Evolutionary conservation across 2,113 vertebrate genomes (phyloP).

Genomic region (Paralichthys olivaceus): DNA sequence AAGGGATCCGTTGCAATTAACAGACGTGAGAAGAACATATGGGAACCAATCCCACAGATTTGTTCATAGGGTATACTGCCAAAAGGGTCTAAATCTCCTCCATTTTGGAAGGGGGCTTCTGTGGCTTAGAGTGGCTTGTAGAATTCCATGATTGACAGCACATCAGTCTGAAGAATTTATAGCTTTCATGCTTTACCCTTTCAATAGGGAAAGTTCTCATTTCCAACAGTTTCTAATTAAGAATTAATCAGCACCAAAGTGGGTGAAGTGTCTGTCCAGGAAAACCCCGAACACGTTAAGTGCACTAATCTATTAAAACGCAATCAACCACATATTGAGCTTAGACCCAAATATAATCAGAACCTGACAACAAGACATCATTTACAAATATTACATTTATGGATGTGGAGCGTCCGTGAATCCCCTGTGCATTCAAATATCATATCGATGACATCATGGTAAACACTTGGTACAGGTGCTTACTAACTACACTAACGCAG

Average conservation of each 20-base stretch:
- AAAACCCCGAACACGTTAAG: slow-evolving; percentile 42
- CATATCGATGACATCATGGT: slow-evolving; percentile 33
- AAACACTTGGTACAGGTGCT: slow-evolving; percentile 53
- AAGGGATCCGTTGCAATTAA: slow-evolving; percentile 65
- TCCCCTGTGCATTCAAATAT: slow-evolving; percentile 32
- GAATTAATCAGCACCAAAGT: slow-evolving; percentile 54
- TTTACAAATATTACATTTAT: slow-evolving; percentile 39
- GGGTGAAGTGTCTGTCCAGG: slow-evolving; percentile 32
- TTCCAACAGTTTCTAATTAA: slow-evolving; percentile 46
- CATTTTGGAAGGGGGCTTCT: slow-evolving; percentile 68
- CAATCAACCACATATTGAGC: slow-evolving; percentile 63
- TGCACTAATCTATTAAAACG: slow-evolving; percentile 48
- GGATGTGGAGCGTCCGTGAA: slow-evolving; percentile 10
- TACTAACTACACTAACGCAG: slow-evolving; percentile 33
- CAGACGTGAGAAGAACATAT: slow-evolving; percentile 67
- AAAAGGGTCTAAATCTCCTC: slow-evolving; percentile 74
- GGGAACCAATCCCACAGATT: slow-evolving; percentile 76
- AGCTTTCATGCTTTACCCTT: slow-evolving; percentile 26
- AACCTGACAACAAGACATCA: slow-evolving; percentile 31
- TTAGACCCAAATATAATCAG: slow-evolving; percentile 46
- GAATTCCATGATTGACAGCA: slow-evolving; percentile 61
- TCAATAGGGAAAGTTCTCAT: slow-evolving; percentile 32
- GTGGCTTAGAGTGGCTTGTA: slow-evolving; percentile 65
- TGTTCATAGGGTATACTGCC: slow-evolving; percentile 65
- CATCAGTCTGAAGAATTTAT: slow-evolving; percentile 35